Evolutionary conservation across 2,113 vertebrate genomes (phyloP).

Genomic region (Alligator mississippiensis): DNA sequence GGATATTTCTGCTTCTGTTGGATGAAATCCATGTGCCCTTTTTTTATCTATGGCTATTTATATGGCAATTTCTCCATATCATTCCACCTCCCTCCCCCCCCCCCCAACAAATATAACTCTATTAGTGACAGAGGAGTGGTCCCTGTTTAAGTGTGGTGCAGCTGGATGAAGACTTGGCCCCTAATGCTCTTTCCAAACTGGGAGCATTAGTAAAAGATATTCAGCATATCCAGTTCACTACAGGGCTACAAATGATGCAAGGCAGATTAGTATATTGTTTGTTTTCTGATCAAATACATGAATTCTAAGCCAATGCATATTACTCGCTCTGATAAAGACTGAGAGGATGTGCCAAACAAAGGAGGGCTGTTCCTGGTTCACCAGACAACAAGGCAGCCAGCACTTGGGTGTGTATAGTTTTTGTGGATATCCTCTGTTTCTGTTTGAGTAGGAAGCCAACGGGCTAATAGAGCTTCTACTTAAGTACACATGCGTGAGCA

Average conservation of each 20-base stretch:
- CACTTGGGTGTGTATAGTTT: neutral
- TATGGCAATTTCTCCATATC: too few species aligned
- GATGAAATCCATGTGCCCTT: neutral
- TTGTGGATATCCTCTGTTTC: too few species aligned
- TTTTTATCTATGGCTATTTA: neutral
- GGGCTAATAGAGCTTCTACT: neutral
- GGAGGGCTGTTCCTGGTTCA: fast-evolving
- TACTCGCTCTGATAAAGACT: neutral
- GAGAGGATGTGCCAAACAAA: neutral
- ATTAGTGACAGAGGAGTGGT: neutral
- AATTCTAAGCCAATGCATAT: neutral
- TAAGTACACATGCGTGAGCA: neutral
- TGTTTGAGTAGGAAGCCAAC: neutral
- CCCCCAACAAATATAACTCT: neutral
- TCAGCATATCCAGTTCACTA: neutral
- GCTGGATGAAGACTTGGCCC: neutral
- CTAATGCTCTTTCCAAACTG: neutral
- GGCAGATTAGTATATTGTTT: neutral
- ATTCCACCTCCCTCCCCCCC: too few species aligned
- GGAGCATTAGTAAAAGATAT: neutral
- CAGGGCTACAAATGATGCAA: neutral
- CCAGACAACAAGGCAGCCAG: neutral
- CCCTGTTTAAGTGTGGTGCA: neutral
- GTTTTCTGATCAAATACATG: neutral
- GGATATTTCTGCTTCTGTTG: neutral